Percentiles rank a stretch among this genome's conserved stretches.
Evolutionary conservation across 2,888 invertebrate genomes (phyloP).

Genomic region (Tuta absoluta): DNA sequence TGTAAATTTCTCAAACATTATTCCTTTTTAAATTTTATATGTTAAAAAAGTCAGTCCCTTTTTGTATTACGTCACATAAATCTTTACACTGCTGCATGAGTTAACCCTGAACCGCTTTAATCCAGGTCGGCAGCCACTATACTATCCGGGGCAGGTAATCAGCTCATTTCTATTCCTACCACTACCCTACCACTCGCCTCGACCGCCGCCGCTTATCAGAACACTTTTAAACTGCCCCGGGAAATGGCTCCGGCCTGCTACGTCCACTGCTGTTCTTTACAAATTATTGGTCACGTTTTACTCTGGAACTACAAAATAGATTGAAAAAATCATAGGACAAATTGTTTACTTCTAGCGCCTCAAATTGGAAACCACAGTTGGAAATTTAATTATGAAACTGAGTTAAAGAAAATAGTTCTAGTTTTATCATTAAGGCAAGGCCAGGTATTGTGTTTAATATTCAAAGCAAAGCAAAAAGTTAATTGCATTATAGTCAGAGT

Average conservation of each 20-base stretch:
- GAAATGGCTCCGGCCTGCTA: neutral
- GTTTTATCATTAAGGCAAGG: too few relatives aligned
- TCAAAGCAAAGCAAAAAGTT: neutral
- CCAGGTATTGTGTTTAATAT: neutral
- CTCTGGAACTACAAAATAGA: neutral
- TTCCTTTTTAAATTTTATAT: too few relatives aligned
- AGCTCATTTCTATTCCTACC: neutral
- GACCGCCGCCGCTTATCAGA: slow-evolving; percentile 1
- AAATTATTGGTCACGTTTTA: neutral
- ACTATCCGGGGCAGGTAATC: neutral
- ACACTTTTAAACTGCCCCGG: slow-evolving; percentile 6
- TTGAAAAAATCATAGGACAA: too few relatives aligned
- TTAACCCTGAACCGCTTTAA: slow-evolving; percentile 1
- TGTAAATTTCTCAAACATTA: too few relatives aligned
- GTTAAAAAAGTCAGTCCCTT: too few relatives aligned
- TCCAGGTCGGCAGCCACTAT: neutral
- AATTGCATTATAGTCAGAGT: neutral
- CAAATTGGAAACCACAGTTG: too few relatives aligned
- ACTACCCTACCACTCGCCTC: neutral
- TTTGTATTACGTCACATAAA: too few relatives aligned
- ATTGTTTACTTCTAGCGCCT: too few relatives aligned
- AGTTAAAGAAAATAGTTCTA: too few relatives aligned
- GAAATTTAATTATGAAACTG: too few relatives aligned
- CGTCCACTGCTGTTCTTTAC: slow-evolving; percentile 1
- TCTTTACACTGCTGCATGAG: neutral